phyloP scores from a whole-genome alignment of 2,888 invertebrate species.

The Dichetophora obliterata region DNA sequence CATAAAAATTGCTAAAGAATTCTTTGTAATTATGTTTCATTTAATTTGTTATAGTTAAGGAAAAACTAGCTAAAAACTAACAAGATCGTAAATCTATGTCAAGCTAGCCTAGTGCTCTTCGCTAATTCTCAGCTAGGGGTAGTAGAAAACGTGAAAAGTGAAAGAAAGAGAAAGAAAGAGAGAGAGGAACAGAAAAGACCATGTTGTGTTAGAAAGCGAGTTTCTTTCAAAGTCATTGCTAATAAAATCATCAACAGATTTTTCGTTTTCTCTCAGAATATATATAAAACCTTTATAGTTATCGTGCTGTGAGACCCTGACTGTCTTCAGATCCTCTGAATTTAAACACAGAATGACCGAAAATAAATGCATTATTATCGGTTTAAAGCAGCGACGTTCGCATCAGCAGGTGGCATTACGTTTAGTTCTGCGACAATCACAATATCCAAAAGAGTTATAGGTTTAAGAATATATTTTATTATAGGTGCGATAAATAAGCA shows the following conservation, averaged over 20 bases:
- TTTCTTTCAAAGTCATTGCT: neutral
- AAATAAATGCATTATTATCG: constrained; percentile 40
- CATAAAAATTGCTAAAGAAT: constrained; percentile 9
- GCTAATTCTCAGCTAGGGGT: neutral
- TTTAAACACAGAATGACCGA: constrained; percentile 23
- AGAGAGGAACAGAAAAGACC: neutral
- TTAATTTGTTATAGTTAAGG: neutral
- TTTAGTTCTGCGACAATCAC: too few species aligned
- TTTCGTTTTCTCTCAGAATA: neutral
- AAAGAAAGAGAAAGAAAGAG: neutral
- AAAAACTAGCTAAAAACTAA: constrained; percentile 3
- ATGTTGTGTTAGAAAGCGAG: neutral
- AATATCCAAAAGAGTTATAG: too few species aligned
- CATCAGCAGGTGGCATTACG: neutral
- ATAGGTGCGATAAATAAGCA: too few species aligned
- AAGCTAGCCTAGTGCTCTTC: too few species aligned
- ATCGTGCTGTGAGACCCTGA: neutral
- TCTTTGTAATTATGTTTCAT: constrained; percentile 17
- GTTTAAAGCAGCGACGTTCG: constrained; percentile 13
- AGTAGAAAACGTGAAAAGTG: neutral
- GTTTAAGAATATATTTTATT: too few species aligned
- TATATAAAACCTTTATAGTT: neutral
- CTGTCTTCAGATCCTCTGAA: neutral
- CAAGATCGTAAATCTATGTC: constrained; percentile 23
- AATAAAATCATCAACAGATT: constrained; percentile 15